These are phyloP conservation scores for Digitonthophagus gazella DNA, from an alignment of 2,888 invertebrate species.

Conservation along the genomic window DNA sequence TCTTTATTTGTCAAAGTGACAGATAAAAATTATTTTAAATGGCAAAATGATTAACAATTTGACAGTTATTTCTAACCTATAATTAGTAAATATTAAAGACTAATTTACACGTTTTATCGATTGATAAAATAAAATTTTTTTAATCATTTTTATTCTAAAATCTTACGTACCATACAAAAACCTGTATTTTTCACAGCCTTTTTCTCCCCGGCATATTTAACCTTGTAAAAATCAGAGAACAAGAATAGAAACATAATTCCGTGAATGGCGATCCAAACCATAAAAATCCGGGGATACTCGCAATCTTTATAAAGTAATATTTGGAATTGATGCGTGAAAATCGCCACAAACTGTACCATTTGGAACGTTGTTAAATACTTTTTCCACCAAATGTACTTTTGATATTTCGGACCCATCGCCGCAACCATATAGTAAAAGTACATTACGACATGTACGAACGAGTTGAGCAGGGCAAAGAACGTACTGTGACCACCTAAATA, in stretches of 20 bases:
- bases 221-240: conserved; percentile 93
- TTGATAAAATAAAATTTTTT: neutral
- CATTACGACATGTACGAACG: conserved; percentile 96
- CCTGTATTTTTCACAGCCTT: conserved; percentile 48
- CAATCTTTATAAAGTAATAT: conserved; percentile 80
- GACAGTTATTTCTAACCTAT: too few relatives aligned
- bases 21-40: too few relatives aligned
- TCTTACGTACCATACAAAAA: conserved; percentile 70
- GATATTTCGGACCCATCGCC: conserved; percentile 89
- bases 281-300: conserved; percentile 86
- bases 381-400: conserved; percentile 97
- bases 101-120: neutral
- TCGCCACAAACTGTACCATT: conserved; percentile 94
- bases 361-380: conserved; percentile 93
- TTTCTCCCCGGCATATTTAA: conserved; percentile 63
- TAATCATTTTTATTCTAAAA: neutral
- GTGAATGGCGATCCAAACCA: conserved; percentile 93
- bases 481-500: conserved; percentile 95
- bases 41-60: too few relatives aligned
- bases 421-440: conserved; percentile 96
- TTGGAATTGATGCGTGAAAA: conserved; percentile 90
- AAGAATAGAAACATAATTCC: conserved; percentile 91
- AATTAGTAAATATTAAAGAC: neutral
- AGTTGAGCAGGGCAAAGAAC: conserved; percentile 91
- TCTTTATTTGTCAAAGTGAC: too few relatives aligned